These are phyloP conservation scores for Xiphophorus hellerii DNA, from an alignment of 2,113 vertebrate genomes.

Conservation along the genomic window DNA sequence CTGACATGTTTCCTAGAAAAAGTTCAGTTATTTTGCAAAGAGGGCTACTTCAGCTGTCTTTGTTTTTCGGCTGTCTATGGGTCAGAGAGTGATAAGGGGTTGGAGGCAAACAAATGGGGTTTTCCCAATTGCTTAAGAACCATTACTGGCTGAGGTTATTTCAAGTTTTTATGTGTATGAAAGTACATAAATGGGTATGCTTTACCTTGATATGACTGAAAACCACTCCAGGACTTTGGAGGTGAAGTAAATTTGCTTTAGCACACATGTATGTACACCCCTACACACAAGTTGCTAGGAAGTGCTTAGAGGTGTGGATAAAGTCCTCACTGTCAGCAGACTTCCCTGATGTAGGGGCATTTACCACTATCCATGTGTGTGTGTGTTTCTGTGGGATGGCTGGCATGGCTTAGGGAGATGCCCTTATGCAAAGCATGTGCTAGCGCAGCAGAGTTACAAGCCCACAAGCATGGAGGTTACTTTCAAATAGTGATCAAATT, in stretches of 20 bases:
- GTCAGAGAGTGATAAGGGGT: background rate
- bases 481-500: background rate
- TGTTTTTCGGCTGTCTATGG: background rate
- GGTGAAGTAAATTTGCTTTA: background rate
- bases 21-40: background rate
- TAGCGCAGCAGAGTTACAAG: slow-evolving; percentile 60
- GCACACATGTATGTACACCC: background rate
- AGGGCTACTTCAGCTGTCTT: background rate
- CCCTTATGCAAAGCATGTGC: slow-evolving; percentile 59
- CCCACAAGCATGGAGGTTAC: slow-evolving; percentile 3
- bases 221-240: background rate
- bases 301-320: slow-evolving; percentile 52
- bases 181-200: background rate
- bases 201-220: background rate
- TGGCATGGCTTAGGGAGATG: slow-evolving; percentile 34
- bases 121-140: background rate
- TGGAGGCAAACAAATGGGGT: background rate
- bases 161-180: background rate
- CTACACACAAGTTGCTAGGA: slow-evolving; percentile 23
- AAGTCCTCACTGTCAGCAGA: slow-evolving; percentile 60
- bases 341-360: slow-evolving; percentile 32
- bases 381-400: slow-evolving; percentile 10
- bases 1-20: background rate
- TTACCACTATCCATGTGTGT: slow-evolving; percentile 27
- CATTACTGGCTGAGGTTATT: background rate